Base-by-base conservation (phyloP, 1,140 invertebrate species). In the Tenebrio molitor region DNA sequence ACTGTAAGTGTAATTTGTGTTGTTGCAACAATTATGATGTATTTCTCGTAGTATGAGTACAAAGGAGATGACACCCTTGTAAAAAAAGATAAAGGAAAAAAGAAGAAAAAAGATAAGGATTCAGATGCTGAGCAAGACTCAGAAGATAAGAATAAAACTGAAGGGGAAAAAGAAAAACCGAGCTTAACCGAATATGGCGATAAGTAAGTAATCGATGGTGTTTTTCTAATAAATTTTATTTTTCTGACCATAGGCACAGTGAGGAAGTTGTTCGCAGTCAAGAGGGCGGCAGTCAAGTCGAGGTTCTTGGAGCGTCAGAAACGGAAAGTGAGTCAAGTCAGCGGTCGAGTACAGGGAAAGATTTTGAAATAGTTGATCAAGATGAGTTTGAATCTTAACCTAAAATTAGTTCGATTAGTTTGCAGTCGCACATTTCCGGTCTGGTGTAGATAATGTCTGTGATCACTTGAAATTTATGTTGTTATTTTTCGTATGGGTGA, bases 101-200 rank as follows among this genome's bases (percentile, higher is more conserved):
- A 92, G 73, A 92, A 93, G 85, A 93, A 92, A 84, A 91, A 91
- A 82, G 91, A 93, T 12, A 92, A 92, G 77, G 88, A 90, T 74
- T 91, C 90, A 0, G 91, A 92, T 79, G 88, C 88, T 10, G 91
- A 93, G 79, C 86, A 87, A n/a, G 84, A 86, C 23, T 82, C 83
- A 1, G 86, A 88, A 73, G 73, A 79, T 29, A 69, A 77, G 15
- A 50, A 25, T 29, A 41, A 39, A 44, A 19, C 42, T 39, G 64
- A 10, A 12, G 17, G 17, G 17, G 21, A 64, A 23, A 36, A 8
- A 15, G 1, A 2, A 25, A 33, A 12, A 39, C 36, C 5, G 12
- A 12, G 6, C 2, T n/a, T n/a, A 2, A 42, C 1, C 65, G 29
- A 10, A 17, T 66, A 46, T 19, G 69, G 74, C 17, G 69, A 74